Conservation (phyloP, 2,113 vertebrate genomes). For the Xenus cinereus region DNA sequence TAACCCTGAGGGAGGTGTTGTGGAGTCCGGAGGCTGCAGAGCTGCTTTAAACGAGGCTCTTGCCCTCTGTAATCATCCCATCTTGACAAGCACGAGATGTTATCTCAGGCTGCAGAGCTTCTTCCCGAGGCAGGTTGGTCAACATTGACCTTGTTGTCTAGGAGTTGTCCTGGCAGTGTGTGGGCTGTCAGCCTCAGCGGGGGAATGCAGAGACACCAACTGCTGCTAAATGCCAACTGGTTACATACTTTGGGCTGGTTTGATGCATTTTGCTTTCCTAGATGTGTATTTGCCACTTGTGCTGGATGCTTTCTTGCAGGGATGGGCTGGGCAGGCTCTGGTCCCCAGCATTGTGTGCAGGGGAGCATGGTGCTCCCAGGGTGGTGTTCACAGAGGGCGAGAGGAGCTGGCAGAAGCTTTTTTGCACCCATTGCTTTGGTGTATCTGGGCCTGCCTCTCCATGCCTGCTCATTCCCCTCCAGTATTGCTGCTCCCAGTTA, state of each 20-base stretch:
- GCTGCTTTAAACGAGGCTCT: neutral
- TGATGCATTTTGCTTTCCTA: neutral
- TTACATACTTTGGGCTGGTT: neutral
- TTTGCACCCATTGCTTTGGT: neutral
- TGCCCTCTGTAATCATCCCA: neutral
- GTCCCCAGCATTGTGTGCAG: neutral
- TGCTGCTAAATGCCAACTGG: neutral
- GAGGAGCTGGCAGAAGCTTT: neutral
- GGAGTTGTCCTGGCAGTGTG: neutral
- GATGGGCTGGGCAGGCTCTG: neutral
- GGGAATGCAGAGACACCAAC: too few species aligned
- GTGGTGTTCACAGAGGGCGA: neutral
- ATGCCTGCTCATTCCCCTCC: neutral
- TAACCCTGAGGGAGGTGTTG: neutral
- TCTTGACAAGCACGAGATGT: neutral
- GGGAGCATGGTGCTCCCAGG: neutral
- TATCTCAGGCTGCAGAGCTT: neutral
- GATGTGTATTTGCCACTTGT: rapidly evolving
- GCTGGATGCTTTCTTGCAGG: neutral
- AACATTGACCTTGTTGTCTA: neutral
- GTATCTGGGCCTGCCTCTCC: neutral
- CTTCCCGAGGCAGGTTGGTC: neutral
- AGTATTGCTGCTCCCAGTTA: neutral
- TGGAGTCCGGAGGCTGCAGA: neutral
- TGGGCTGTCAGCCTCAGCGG: neutral